Conservation (phyloP, 1,140 invertebrate species). For the Pseudomyrmex gracilis region DNA sequence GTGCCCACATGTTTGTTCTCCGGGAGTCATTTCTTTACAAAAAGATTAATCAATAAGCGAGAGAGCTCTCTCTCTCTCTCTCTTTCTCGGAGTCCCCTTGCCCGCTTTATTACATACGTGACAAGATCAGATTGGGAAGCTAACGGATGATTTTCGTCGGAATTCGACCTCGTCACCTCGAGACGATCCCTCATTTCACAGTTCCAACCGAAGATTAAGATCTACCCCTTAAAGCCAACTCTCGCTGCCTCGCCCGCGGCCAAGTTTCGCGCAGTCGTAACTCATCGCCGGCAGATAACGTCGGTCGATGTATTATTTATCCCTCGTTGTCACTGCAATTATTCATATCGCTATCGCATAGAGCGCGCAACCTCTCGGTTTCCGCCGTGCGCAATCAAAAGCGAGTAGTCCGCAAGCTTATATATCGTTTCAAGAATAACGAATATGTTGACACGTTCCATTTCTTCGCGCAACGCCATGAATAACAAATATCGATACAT, state of each 20-base stretch:
- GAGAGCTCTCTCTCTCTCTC: not conserved
- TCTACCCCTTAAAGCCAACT: slow-evolving; percentile 76
- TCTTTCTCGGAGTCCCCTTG: not conserved
- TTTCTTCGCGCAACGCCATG: slow-evolving; percentile 59
- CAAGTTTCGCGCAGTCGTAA: slow-evolving; percentile 76
- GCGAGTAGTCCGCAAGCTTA: slow-evolving; percentile 75
- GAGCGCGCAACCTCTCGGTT: slow-evolving; percentile 51
- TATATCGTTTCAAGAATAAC: slow-evolving; percentile 74
- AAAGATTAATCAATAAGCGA: slow-evolving; percentile 33
- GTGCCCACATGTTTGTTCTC: not conserved
- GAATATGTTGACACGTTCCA: slow-evolving; percentile 65
- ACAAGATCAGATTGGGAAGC: slow-evolving; percentile 38
- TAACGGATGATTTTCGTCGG: slow-evolving; percentile 63
- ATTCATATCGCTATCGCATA: slow-evolving; percentile 83
- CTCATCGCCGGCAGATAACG: slow-evolving; percentile 81
- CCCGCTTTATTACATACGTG: slow-evolving; percentile 39
- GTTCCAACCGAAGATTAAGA: slow-evolving; percentile 74
- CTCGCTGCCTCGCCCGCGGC: slow-evolving; percentile 59
- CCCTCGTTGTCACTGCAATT: slow-evolving; percentile 81
- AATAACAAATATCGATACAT: slow-evolving; percentile 43
- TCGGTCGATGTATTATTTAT: slow-evolving; percentile 83
- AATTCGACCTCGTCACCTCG: slow-evolving; percentile 77
- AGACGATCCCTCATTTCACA: slow-evolving; percentile 80
- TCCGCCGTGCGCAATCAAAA: slow-evolving; percentile 81
- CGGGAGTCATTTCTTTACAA: not conserved